Evolutionary conservation across 2,113 vertebrate genomes (phyloP).

Genomic region (Machaerirhynchus nigripectus): DNA sequence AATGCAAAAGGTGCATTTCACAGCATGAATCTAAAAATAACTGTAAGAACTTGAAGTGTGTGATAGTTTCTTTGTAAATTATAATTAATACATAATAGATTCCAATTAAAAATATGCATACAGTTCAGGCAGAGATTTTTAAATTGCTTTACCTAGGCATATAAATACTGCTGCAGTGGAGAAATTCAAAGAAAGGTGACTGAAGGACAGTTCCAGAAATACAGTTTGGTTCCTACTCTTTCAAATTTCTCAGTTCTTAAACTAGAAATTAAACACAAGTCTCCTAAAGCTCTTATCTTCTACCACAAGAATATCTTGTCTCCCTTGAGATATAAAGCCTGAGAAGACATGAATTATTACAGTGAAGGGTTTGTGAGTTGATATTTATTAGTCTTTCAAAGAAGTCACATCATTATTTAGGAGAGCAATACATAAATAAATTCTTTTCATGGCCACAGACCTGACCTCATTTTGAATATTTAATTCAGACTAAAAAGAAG

Average conservation of each 20-base stretch:
- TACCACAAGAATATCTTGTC: not conserved
- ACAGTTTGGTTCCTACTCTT: not conserved
- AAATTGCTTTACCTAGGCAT: not conserved
- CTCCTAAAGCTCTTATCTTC: not conserved
- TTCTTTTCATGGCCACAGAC: not conserved
- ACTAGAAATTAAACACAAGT: not conserved
- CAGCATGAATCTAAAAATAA: not conserved
- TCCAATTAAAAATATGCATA: not conserved
- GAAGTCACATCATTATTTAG: not conserved
- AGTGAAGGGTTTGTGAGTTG: not conserved
- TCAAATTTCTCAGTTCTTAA: not conserved
- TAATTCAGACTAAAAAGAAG: not conserved
- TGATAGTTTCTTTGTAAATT: not conserved
- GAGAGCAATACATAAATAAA: not conserved
- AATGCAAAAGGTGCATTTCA: not conserved
- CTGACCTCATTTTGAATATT: not conserved
- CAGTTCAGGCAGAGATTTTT: not conserved
- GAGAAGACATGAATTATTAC: not conserved
- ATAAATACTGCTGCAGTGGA: not conserved
- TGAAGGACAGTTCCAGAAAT: not conserved
- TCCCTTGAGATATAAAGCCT: not conserved
- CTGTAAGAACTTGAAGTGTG: not conserved
- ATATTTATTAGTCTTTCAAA: not conserved
- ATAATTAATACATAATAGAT: not conserved
- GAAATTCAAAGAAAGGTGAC: not conserved